Evolutionary conservation across 2,113 vertebrate genomes (phyloP), one percentile per base, ranked within the genome.

Genomic region (Hirundichthys speculiger): DNA sequence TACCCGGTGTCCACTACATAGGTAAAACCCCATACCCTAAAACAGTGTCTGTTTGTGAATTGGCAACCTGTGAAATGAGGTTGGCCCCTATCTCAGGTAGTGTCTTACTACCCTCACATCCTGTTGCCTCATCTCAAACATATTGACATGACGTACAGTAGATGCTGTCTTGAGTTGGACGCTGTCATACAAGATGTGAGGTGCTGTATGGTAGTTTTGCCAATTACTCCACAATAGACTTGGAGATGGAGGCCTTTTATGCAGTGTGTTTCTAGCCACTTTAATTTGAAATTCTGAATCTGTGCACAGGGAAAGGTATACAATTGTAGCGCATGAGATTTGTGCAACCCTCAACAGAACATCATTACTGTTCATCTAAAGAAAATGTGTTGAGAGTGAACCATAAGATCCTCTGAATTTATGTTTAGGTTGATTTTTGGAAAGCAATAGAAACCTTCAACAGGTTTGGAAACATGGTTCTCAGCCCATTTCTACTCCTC

Each of bases 51-150:
- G 21, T 67, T 41, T 65, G 42, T 57, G 40, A 76, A 80, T 61
- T 55, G 22, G 53, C 79, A 41, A 21, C 49, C 73, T 72, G 59
- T 61, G 62, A 77, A 74, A 47, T 25, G 27, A 77, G 60, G 61
- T 51, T 53, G 27, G 15, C 43, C 52, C 48, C 21, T 67, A 34
- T 79, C 68, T 65, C 45, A 39, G 67, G 53, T 69, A 47, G 57
- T 47, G 59, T 68, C 42, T 40, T 24, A 70, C 59, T 47, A 69
- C 38, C 68, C 20, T 21, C 34, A 24, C 14, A 38, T 76, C 51
- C 71, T 52, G 62, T 52, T 71, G 64, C 73, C 42, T 41, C 52
- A 60, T 54, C 38, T 64, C 25, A 67, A 42, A 75, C 54, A 13
- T 8, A 54, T 30, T 54, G 25, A 62, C 69, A n/a, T n/a, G n/a